A percentile compares a stretch with the other conserved stretches of the same genome.
Conservation (phyloP, 1,140 invertebrate genomes). For the Macrocentrus cingulum region DNA sequence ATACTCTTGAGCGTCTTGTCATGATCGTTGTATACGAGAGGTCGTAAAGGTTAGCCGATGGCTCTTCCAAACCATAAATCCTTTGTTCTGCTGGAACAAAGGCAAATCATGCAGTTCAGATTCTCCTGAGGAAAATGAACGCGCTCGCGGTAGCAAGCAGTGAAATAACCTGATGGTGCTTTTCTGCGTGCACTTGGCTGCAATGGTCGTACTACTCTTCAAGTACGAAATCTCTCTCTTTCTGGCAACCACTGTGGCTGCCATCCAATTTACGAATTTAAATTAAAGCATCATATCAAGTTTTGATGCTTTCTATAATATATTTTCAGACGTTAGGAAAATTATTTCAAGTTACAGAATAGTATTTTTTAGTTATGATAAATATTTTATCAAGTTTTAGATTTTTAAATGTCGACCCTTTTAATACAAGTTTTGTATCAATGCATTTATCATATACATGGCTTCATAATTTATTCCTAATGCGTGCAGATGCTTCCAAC, state of each 20-base stretch:
- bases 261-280: slow-evolving; percentile 24
- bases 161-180: not conserved
- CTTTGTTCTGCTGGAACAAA: not conserved
- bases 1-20: slow-evolving; percentile 8
- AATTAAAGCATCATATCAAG: no score
- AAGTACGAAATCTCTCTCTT: no score
- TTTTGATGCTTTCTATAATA: no score
- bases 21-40: not conserved
- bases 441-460: slow-evolving; percentile 10
- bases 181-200: slow-evolving; percentile 8
- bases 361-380: no score
- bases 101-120: not conserved
- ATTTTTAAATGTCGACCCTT: no score
- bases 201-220: not conserved
- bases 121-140: not conserved
- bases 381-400: no score
- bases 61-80: not conserved
- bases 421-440: not conserved
- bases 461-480: slow-evolving; percentile 20
- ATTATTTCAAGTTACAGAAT: no score
- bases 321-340: no score
- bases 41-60: not conserved
- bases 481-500: slow-evolving; percentile 26
- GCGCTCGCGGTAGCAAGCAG: no score
- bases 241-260: no score